Base-by-base conservation (phyloP, 2,113 vertebrate species). In the Agapornis roseicollis region DNA sequence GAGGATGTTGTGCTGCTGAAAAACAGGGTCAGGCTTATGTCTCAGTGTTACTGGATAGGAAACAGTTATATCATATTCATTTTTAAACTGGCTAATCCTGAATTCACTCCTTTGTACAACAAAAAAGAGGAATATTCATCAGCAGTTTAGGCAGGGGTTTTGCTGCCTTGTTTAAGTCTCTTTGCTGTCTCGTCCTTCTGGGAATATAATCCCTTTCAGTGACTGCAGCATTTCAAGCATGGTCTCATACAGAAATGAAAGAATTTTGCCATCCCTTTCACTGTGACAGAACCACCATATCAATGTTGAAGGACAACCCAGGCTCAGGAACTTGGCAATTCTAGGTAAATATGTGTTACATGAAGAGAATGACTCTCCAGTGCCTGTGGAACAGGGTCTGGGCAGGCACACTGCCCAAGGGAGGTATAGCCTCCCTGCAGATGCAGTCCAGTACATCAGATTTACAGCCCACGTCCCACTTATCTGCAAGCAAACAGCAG, bases 401-500 rank as follows among this genome's bases (percentile, higher is more conserved):
- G 41, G 85, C 76, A 88, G 80, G 42, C 71, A 77, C 0, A 0
- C 29, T 88, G 83, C 85, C 60, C 37, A 3, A 6, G 44, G 46
- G 63, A 82, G 28, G n/a, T 24, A 35, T 0, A 88, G 33, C 37
- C 46, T 85, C 63, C 50, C 58, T 70, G 53, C 76, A 93, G 60
- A 89, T 63, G 44, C 46, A 46, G 76, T 10, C 68, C 80, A 95
- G 68, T 35, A 41, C 11, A 39, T 80, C 58, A 78, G 55, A 93
- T 86, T 93, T 92, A 74, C 76, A 92, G 83, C 55, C 55, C 29
- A 80, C 2, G 1, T 49, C 23, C 0, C 33, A 94, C 72, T 95
- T 97, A 95, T 94, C 94, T 94, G 69, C 86, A 92, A 77, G 80
- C 33, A 80, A 92, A 90, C 90, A 95, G 72, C 77, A 88, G 77